Conservation (phyloP, 2,113 vertebrate genomes). For the Bolborhynchus lineola region DNA sequence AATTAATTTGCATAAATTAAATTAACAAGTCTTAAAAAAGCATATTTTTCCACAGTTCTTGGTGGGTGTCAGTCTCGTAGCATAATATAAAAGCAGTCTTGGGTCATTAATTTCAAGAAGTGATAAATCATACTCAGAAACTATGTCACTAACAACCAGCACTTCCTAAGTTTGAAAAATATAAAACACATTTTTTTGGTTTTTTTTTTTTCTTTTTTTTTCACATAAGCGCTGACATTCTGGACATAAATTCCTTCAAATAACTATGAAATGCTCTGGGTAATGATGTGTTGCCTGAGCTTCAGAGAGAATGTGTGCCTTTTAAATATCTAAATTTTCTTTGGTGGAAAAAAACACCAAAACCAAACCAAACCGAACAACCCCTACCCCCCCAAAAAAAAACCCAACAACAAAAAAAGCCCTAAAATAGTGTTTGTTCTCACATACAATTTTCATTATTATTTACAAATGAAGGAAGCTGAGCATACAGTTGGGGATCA, state of each 20-base stretch:
- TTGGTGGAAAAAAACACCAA: not conserved
- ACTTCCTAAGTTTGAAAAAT: not conserved
- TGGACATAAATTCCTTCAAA: not conserved
- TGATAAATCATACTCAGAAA: conserved; percentile 29
- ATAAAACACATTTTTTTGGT: too few species aligned
- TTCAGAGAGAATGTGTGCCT: not conserved
- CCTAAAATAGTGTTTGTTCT: not conserved
- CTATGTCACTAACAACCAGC: conserved; percentile 1
- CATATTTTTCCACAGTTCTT: conserved; percentile 3
- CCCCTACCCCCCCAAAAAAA: too few species aligned
- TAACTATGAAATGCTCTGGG: not conserved
- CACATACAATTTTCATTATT: not conserved
- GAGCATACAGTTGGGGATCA: not conserved
- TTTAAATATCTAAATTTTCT: not conserved
- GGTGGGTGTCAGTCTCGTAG: conserved; percentile 1
- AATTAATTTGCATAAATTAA: conserved; percentile 73
- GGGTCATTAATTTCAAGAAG: conserved; percentile 56
- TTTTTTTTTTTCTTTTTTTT: not conserved
- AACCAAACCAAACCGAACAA: not conserved
- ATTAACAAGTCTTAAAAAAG: conserved; percentile 66
- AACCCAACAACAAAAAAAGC: not conserved
- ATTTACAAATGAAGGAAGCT: not conserved
- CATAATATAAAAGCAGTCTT: conserved; percentile 29
- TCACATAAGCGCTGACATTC: not conserved
- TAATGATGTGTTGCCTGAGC: not conserved